Percentiles rank a stretch among this genome's conserved stretches.
phyloP scores from a whole-genome alignment of 1,140 invertebrate genomes.

The Scaptomyza graminum region DNA sequence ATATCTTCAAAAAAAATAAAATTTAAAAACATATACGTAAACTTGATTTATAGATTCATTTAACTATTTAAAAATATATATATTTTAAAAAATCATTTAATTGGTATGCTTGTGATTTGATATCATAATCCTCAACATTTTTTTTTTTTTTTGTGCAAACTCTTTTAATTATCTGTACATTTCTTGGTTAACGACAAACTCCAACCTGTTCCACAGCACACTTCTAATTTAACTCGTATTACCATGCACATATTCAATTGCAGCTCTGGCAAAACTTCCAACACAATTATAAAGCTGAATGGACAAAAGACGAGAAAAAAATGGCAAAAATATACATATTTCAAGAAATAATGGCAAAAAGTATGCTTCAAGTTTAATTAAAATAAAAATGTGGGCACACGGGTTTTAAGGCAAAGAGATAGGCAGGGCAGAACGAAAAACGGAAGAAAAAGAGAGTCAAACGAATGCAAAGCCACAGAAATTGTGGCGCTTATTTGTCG shows the following conservation, averaged over 20 bases:
- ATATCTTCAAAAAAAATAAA: too few relatives aligned
- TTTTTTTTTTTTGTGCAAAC: too few relatives aligned
- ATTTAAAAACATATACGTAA: background rate
- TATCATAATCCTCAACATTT: too few relatives aligned
- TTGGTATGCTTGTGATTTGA: too few relatives aligned
- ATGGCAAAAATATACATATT: slow-evolving; percentile 14
- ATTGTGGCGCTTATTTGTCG: slow-evolving; percentile 54
- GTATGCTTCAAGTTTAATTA: slow-evolving; percentile 64
- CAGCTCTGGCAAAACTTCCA: slow-evolving; percentile 38
- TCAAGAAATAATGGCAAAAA: slow-evolving; percentile 28
- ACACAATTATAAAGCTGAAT: slow-evolving; percentile 62
- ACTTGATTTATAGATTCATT: background rate
- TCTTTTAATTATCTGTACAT: slow-evolving; percentile 15
- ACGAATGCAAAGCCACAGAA: slow-evolving; percentile 45
- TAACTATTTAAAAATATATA: too few relatives aligned
- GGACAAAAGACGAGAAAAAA: slow-evolving; percentile 17
- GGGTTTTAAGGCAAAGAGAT: background rate
- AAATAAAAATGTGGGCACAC: slow-evolving; percentile 36
- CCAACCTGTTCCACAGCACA: background rate
- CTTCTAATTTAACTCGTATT: slow-evolving; percentile 45
- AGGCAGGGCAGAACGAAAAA: background rate
- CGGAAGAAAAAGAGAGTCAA: background rate
- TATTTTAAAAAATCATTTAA: too few relatives aligned
- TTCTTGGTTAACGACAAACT: background rate
- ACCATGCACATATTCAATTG: slow-evolving; percentile 52